Percentiles rank a stretch among this genome's conserved stretches.
Evolutionary conservation across 2,888 invertebrate genomes (phyloP).

Genomic region (Diachrysia chrysitis): DNA sequence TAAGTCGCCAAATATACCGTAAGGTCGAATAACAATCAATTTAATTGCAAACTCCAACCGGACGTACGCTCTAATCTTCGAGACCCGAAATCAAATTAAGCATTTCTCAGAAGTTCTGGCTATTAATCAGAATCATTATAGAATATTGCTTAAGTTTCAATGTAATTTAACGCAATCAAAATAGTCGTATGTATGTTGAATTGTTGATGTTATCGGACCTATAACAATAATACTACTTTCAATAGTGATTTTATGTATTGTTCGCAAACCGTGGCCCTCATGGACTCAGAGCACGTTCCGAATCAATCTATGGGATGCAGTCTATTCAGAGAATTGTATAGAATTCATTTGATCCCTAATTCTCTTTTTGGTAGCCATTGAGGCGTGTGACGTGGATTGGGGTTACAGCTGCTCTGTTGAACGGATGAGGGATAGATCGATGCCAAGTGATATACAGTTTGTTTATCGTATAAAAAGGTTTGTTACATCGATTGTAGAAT

Average conservation of each 20-base stretch:
- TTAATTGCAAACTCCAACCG: neutral
- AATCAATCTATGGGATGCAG: neutral
- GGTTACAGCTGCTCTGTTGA: conserved; percentile 35
- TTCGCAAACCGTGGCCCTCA: neutral
- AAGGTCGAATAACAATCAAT: neutral
- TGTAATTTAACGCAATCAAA: neutral
- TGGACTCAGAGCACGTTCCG: neutral
- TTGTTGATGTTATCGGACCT: neutral
- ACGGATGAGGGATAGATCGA: neutral
- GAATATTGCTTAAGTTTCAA: neutral
- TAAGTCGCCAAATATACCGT: neutral
- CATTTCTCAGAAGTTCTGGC: neutral
- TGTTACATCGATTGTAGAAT: no score
- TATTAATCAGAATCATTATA: neutral
- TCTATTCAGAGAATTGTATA: neutral
- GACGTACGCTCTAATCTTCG: neutral
- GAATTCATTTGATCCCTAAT: conserved; percentile 10
- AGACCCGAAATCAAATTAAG: neutral
- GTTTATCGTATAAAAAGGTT: no score
- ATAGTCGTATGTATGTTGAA: neutral
- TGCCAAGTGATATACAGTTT: neutral
- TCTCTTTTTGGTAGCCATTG: conserved; percentile 10
- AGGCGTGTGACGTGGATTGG: neutral
- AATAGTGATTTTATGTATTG: neutral
- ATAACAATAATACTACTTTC: neutral